phyloP scores from a whole-genome alignment of 2,888 invertebrate species.

The Polietes domitor region DNA sequence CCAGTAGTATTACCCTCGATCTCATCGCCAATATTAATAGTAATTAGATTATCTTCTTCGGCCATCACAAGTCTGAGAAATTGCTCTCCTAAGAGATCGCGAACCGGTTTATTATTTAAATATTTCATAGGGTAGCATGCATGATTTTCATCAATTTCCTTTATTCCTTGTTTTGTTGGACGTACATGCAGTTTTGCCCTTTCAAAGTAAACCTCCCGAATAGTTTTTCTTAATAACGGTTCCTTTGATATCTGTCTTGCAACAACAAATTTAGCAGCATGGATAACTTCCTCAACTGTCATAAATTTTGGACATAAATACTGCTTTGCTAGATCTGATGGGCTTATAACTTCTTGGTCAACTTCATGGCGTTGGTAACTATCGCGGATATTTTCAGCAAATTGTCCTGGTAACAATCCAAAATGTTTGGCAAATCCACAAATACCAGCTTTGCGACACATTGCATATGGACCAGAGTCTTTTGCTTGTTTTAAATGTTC shows the following conservation, averaged over 20 bases:
- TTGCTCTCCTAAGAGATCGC: slow-evolving; percentile 93
- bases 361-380: slow-evolving; percentile 97
- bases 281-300: slow-evolving; percentile 90
- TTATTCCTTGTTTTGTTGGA: slow-evolving; percentile 95
- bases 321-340: slow-evolving; percentile 90
- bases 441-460: slow-evolving; percentile 92
- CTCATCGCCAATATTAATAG: slow-evolving; percentile 87
- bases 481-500: slow-evolving; percentile 91
- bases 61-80: slow-evolving; percentile 92
- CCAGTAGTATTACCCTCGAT: slow-evolving; percentile 89
- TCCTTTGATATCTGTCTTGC: slow-evolving; percentile 96
- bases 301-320: slow-evolving; percentile 86
- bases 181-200: slow-evolving; percentile 90
- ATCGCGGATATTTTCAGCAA: slow-evolving; percentile 97
- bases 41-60: slow-evolving; percentile 90
- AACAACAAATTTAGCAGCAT: slow-evolving; percentile 96
- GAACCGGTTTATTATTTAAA: slow-evolving; percentile 94
- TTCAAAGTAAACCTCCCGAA: slow-evolving; percentile 93
- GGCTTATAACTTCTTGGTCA: slow-evolving; percentile 94
- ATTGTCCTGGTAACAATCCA: slow-evolving; percentile 95
- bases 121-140: slow-evolving; percentile 94
- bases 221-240: slow-evolving; percentile 91
- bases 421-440: slow-evolving; percentile 94
- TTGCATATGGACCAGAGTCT: slow-evolving; percentile 92
- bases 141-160: slow-evolving; percentile 98